These are phyloP conservation scores for Archaeoteleia sp. DNA, from an alignment of 2,888 invertebrate genomes.

Conservation along the genomic window DNA sequence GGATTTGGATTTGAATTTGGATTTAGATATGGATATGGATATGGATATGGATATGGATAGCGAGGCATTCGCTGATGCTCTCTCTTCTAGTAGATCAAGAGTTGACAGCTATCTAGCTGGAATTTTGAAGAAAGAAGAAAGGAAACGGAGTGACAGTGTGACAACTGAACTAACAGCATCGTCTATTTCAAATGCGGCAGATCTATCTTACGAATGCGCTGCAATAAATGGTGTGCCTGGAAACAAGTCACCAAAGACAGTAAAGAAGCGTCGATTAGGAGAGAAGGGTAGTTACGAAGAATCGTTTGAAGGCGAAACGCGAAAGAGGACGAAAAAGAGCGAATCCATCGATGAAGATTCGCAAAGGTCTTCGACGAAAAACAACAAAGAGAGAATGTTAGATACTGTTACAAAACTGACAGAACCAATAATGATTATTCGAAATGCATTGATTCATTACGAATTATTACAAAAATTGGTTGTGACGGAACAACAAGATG, in stretches of 20 bases:
- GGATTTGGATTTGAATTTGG: constrained; percentile 54
- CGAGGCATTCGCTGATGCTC: constrained; percentile 70
- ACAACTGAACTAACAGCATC: constrained; percentile 49
- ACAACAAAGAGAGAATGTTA: constrained; percentile 61
- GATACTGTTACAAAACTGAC: constrained; percentile 59
- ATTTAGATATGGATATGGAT: constrained; percentile 50
- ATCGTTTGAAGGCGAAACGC: constrained; percentile 48
- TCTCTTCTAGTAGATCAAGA: constrained; percentile 60
- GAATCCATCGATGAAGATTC: constrained; percentile 53
- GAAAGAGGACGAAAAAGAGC: constrained; percentile 15
- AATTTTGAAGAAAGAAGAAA: constrained; percentile 37
- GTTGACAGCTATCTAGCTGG: constrained; percentile 31
- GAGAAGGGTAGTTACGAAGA: constrained; percentile 65
- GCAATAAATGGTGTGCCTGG: constrained; percentile 63
- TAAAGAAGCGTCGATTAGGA: constrained; percentile 58
- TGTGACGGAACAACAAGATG: constrained; percentile 43
- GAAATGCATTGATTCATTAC: constrained; percentile 61
- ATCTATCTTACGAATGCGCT: constrained; percentile 68
- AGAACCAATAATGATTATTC: constrained; percentile 61
- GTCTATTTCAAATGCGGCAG: constrained; percentile 74
- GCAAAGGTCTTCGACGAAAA: constrained; percentile 56
- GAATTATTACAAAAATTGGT: constrained; percentile 49
- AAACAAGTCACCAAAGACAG: constrained; percentile 65
- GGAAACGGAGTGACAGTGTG: constrained; percentile 57
- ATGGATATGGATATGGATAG: constrained; percentile 62